These are phyloP conservation scores for Illadopsis cleaveri DNA, from an alignment of 2,113 vertebrate genomes.

Conservation along the genomic window DNA sequence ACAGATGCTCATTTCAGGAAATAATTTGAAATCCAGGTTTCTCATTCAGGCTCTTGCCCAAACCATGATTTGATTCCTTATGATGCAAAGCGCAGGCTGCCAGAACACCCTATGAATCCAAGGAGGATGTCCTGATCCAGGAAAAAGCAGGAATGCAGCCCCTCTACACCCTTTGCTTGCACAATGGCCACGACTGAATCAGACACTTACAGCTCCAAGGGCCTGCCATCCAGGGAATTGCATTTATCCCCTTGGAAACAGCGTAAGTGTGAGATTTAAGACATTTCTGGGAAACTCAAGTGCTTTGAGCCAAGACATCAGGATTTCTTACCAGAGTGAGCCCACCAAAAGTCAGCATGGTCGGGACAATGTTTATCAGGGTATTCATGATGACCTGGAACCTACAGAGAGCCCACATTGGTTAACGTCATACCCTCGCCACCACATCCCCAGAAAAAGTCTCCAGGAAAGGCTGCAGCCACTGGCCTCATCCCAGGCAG, in stretches of 20 bases:
- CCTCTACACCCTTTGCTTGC: neutral
- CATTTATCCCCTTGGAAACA: conserved; percentile 7
- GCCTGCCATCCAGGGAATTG: neutral
- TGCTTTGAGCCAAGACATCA: neutral
- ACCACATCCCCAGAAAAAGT: neutral
- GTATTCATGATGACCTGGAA: conserved; percentile 91
- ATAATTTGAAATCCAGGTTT: neutral
- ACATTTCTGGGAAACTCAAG: neutral
- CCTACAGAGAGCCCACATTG: conserved; percentile 45
- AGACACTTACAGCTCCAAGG: neutral
- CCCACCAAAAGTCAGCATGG: conserved; percentile 89
- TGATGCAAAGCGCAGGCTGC: neutral
- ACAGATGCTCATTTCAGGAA: neutral
- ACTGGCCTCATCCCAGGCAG: neutral
- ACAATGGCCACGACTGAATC: neutral
- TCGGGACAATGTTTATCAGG: conserved; percentile 87
- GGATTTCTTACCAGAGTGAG: conserved; percentile 84
- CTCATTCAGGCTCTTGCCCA: neutral
- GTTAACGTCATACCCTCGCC: neutral
- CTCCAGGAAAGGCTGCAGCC: neutral
- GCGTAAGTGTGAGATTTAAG: rapidly evolving
- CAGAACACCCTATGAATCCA: neutral
- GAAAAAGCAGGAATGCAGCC: neutral
- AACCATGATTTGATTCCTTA: neutral
- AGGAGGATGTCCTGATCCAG: neutral